A percentile compares a stretch with the other conserved stretches of the same genome.
These are phyloP conservation scores for Axinella damicornis DNA, from an alignment of 37 sponge, comb jelly and placozoan species.

Conservation along the genomic window DNA sequence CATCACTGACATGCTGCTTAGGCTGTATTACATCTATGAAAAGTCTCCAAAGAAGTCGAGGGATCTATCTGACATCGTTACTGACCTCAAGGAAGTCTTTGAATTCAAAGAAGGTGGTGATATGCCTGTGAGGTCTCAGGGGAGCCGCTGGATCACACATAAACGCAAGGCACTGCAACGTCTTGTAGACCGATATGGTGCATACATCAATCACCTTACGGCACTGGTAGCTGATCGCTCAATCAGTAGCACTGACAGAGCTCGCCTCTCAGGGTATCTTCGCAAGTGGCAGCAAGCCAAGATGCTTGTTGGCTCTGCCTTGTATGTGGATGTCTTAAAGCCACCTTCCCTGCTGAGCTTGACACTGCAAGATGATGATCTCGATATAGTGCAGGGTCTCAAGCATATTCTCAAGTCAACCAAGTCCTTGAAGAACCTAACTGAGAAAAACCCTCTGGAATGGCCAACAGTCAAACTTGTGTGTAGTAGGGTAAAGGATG, in stretches of 20 bases:
- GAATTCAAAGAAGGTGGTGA: slow-evolving; percentile 39
- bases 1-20: slow-evolving; percentile 68
- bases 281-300: slow-evolving; percentile 43
- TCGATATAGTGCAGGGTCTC: slow-evolving; percentile 47
- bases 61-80: slow-evolving; percentile 43
- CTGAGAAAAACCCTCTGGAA: slow-evolving; percentile 26
- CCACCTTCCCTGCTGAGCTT: slow-evolving; percentile 25
- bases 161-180: slow-evolving; percentile 54
- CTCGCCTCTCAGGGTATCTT: slow-evolving; percentile 53
- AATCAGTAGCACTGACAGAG: slow-evolving; percentile 29
- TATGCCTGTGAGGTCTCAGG: slow-evolving; percentile 46
- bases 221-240: slow-evolving; percentile 29
- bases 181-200: slow-evolving; percentile 55
- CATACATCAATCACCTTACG: slow-evolving; percentile 43
- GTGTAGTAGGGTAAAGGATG: not conserved
- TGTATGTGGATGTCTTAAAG: slow-evolving; percentile 57
- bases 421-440: not conserved
- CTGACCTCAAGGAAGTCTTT: slow-evolving; percentile 50
- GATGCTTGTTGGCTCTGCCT: slow-evolving; percentile 49
- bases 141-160: slow-evolving; percentile 64
- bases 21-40: slow-evolving; percentile 48
- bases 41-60: slow-evolving; percentile 61
- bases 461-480: slow-evolving; percentile 43
- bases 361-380: slow-evolving; percentile 48
- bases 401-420: slow-evolving; percentile 15